Evolutionary conservation across 2,113 vertebrate species (phyloP).

Genomic region (Clinocottus analis): DNA sequence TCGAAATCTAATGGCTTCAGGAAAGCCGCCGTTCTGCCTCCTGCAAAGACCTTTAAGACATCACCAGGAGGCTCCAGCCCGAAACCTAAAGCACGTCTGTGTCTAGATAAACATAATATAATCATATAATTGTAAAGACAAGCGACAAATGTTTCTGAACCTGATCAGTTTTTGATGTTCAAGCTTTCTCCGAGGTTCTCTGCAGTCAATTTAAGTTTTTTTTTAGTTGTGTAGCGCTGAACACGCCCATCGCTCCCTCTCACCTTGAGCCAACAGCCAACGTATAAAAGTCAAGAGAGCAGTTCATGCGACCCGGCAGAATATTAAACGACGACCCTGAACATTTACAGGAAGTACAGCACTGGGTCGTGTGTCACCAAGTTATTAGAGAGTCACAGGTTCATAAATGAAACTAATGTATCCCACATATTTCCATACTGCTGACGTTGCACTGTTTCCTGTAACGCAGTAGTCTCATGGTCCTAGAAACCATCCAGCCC

Average conservation of each 20-base stretch:
- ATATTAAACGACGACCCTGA: conserved; percentile 39
- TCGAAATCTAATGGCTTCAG: background rate
- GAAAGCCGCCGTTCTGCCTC: background rate
- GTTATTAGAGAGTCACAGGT: conserved; percentile 28
- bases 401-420: conserved; percentile 12
- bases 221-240: no score
- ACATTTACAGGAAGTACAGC: background rate
- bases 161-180: background rate
- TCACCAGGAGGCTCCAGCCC: background rate
- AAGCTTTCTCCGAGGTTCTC: background rate
- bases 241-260: conserved; percentile 2
- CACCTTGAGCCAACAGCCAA: conserved; percentile 13
- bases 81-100: background rate
- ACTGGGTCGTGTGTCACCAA: background rate
- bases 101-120: no score
- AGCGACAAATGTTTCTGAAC: no score
- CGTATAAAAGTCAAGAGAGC: conserved; percentile 37
- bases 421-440: conserved; percentile 13
- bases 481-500: background rate
- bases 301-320: conserved; percentile 29
- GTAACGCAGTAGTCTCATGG: background rate
- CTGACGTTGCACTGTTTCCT: conserved; percentile 30
- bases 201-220: background rate
- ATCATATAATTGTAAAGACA: no score
- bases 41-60: background rate